Evolutionary conservation across 2,797 vertebrate species (phyloP).

Genomic region (Pogoniulus pusillus): DNA sequence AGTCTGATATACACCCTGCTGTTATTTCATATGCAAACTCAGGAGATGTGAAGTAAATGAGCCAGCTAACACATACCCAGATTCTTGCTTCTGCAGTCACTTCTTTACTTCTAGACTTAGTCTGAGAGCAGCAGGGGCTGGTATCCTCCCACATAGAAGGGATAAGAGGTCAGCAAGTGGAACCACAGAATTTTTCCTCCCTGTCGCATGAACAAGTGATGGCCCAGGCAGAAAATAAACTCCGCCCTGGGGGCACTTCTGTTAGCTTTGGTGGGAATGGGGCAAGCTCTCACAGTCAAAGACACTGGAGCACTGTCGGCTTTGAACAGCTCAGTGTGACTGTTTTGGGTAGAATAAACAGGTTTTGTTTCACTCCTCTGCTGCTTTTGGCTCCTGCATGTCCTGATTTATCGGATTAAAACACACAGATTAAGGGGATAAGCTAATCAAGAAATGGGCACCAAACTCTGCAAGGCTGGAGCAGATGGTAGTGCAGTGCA

Average conservation of each 20-base stretch:
- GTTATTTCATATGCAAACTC: neutral
- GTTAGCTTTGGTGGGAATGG: neutral
- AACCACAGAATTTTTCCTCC: neutral
- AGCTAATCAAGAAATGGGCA: neutral
- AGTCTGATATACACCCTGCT: neutral
- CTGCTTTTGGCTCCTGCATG: neutral
- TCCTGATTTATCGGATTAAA: constrained; percentile 38
- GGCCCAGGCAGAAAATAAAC: neutral
- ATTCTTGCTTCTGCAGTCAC: neutral
- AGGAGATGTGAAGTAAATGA: neutral
- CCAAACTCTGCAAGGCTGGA: neutral
- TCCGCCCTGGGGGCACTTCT: neutral
- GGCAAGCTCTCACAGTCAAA: neutral
- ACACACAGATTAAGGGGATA: neutral
- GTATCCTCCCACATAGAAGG: neutral
- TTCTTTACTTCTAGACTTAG: neutral
- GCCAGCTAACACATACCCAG: neutral
- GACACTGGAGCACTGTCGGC: neutral
- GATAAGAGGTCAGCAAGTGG: neutral
- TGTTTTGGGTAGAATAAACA: neutral
- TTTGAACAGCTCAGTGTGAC: neutral
- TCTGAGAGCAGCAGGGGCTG: neutral
- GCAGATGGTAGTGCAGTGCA: neutral
- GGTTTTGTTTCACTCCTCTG: neutral
- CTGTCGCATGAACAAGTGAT: neutral